Evolutionary conservation across 2,888 invertebrate species (phyloP), one percentile per base, ranked within the genome.

Genomic region (Leptinotarsa peninsularis): DNA sequence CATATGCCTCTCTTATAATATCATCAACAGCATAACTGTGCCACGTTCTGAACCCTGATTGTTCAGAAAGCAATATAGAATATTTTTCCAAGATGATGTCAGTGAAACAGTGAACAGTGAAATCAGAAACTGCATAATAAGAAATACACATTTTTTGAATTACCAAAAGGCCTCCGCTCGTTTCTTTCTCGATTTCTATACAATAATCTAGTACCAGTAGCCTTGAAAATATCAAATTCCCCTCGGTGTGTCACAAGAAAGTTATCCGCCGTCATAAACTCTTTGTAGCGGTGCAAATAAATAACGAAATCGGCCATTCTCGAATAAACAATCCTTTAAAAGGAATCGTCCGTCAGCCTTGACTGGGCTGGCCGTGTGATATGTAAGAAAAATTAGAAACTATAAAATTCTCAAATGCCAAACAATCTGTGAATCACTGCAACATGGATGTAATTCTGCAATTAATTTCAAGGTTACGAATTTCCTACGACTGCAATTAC

Each of bases 381-480:
- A 79, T 79, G 78, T 78, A 78, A 80, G 81, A 84, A 84, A 82
- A 83, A 84, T 83, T 82, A 83, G 83, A 84, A 84, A 83, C 84
- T 83, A 83, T 83, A 83, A 84, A 83, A 84, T 82, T 82, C 80
- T 83, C 79, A 84, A 84, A 85, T 84, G 84, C 84, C 84, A 85
- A 85, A 85, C 84, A 81, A 80, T 82, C 81, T 82, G 78, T 83
- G 83, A 83, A 81, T 83, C 83, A 83, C 80, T 80, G 76, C 72
- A 79, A 81, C 82, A 84, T 81, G 83, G 80, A 82, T 84, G 83
- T 82, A 84, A 84, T 83, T 84, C 80, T 80, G 81, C 79, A 84
- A 84, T 84, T 82, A 85, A 82, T 84, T 83, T 83, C 85, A 85
- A 85, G 85, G 85, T 82, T 85, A 82, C 84, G 77, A 84, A 84